Conservation (phyloP, 2,797 vertebrate species). For the Cirrhinus molitorella region DNA sequence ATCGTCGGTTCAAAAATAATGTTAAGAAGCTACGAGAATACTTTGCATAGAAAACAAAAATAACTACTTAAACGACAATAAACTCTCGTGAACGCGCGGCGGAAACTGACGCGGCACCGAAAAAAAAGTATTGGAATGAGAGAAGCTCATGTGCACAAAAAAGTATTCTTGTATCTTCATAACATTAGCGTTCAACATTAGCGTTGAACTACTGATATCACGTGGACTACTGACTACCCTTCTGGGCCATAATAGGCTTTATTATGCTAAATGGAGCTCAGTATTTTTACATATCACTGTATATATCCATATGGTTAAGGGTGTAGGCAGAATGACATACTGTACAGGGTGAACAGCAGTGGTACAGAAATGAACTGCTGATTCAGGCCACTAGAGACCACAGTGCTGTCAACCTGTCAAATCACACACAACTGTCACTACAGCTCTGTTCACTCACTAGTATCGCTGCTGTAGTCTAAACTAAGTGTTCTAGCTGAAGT, state of each 20-base stretch:
- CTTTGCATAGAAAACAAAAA: too few species aligned
- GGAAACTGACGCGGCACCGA: too few species aligned
- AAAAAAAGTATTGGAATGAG: too few species aligned
- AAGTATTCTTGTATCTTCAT: too few species aligned
- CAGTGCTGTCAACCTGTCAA: conserved; percentile 72
- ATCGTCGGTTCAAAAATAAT: too few species aligned
- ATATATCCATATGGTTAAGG: background rate
- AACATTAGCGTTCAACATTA: too few species aligned
- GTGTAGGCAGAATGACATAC: conserved; percentile 13
- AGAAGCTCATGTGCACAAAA: too few species aligned
- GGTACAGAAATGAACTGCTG: conserved; percentile 66
- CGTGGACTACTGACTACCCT: too few species aligned
- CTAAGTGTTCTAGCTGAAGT: background rate
- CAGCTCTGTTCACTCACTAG: background rate
- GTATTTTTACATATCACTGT: background rate
- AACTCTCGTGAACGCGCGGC: too few species aligned
- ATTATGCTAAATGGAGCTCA: background rate
- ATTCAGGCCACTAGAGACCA: conserved; percentile 66
- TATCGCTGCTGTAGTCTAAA: background rate
- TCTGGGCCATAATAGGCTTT: background rate
- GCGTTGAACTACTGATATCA: too few species aligned
- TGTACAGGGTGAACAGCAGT: background rate
- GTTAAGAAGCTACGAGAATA: too few species aligned
- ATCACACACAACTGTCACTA: conserved; percentile 38
- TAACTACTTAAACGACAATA: too few species aligned